Percentiles rank a stretch among this genome's conserved stretches.
These are phyloP conservation scores for Cathartes aura DNA, from an alignment of 2,113 vertebrate genomes.

Conservation along the genomic window DNA sequence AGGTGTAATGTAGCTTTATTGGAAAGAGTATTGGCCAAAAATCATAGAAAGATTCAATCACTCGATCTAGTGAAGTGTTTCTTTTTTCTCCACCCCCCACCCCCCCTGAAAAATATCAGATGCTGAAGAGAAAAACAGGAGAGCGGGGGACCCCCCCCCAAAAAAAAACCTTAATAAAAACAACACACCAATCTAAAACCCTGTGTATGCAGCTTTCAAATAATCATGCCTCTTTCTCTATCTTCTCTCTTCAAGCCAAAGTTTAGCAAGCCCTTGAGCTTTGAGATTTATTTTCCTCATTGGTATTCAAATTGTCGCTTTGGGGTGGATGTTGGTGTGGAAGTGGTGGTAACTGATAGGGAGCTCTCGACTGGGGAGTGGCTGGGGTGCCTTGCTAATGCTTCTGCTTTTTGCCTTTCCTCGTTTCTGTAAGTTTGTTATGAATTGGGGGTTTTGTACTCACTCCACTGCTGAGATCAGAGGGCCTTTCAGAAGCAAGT, in stretches of 20 bases:
- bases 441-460: not conserved
- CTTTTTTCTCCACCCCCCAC: not conserved
- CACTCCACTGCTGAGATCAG: not conserved
- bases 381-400: not conserved
- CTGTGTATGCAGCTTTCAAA: not conserved
- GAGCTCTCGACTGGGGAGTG: not conserved
- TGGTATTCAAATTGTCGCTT: not conserved
- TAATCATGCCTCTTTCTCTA: not conserved
- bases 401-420: not conserved
- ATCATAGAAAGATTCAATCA: not conserved
- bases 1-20: not conserved
- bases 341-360: not conserved
- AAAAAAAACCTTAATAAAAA: not conserved
- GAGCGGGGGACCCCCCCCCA: rapidly evolving
- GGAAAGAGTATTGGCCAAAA: not conserved
- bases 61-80: not conserved
- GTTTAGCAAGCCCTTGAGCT: not conserved
- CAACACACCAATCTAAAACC: not conserved
- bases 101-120: not conserved
- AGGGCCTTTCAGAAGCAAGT: not conserved
- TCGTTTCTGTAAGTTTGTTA: not conserved
- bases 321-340: not conserved
- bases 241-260: not conserved
- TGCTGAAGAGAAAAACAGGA: not conserved
- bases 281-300: not conserved